These are phyloP conservation scores for Bufo gargarizans DNA, from an alignment of 2,113 vertebrate genomes.

Conservation along the genomic window DNA sequence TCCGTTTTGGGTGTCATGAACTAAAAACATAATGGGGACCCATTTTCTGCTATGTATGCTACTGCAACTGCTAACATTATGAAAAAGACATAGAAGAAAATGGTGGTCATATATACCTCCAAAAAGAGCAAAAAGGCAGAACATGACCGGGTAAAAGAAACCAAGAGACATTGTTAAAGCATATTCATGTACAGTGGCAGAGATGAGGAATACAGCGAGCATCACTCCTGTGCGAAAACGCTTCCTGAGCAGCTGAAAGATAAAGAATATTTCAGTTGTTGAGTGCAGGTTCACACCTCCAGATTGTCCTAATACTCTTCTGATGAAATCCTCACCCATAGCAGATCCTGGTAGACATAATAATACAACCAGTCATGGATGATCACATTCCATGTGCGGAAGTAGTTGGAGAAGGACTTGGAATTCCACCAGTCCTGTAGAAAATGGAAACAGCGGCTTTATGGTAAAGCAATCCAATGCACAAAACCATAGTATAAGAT, in stretches of 20 bases:
- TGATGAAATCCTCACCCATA: constrained; percentile 72
- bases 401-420: constrained; percentile 85
- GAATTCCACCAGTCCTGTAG: constrained; percentile 92
- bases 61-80: not conserved
- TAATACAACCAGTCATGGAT: constrained; percentile 91
- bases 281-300: not conserved
- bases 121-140: constrained; percentile 79
- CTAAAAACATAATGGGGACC: not conserved
- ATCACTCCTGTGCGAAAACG: constrained; percentile 75
- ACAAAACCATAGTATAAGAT: not conserved
- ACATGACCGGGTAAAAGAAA: constrained; percentile 88
- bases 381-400: constrained; percentile 87
- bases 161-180: constrained; percentile 79
- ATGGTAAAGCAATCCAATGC: not conserved
- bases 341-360: constrained; percentile 83
- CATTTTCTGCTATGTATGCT: not conserved
- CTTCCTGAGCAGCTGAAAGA: constrained; percentile 75
- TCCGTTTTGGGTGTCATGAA: not conserved
- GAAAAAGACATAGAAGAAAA: not conserved
- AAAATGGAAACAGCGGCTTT: not conserved
- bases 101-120: constrained; percentile 74
- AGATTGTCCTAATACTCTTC: not conserved
- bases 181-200: constrained; percentile 84
- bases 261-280: not conserved
- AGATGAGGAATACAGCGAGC: constrained; percentile 80